Evolutionary conservation across 2,113 vertebrate genomes (phyloP).

Genomic region (Salvelinus fontinalis): DNA sequence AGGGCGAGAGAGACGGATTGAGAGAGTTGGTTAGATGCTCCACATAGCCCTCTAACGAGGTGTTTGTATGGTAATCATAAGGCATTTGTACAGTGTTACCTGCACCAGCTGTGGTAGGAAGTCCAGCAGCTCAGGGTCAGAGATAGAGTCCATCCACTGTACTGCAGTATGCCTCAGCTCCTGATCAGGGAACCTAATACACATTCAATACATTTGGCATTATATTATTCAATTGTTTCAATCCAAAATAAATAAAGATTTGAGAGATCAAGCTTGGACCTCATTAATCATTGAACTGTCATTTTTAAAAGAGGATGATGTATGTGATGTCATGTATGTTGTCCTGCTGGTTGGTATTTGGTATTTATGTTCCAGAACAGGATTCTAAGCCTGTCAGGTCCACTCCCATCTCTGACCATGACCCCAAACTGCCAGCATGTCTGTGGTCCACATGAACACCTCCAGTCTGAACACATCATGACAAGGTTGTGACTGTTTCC

Average conservation of each 20-base stretch:
- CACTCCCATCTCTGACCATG: background rate
- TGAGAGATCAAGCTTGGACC: too few species aligned
- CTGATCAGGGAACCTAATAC: slow-evolving; percentile 90
- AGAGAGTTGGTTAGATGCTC: slow-evolving; percentile 37
- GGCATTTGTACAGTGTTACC: slow-evolving; percentile 67
- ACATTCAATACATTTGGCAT: background rate
- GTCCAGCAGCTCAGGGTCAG: slow-evolving; percentile 89
- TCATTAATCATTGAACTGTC: too few species aligned
- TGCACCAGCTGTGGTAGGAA: slow-evolving; percentile 96
- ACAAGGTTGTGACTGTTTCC: background rate
- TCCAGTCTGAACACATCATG: slow-evolving; percentile 34
- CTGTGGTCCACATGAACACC: background rate
- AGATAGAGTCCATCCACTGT: slow-evolving; percentile 94
- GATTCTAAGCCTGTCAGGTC: too few species aligned
- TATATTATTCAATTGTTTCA: too few species aligned
- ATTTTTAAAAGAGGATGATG: too few species aligned
- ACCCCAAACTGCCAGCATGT: background rate
- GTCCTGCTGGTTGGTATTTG: too few species aligned
- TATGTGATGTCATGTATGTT: too few species aligned
- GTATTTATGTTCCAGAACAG: too few species aligned
- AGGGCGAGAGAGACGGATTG: slow-evolving; percentile 51
- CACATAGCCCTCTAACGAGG: slow-evolving; percentile 52
- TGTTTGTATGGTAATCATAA: too few species aligned
- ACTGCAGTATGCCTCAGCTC: slow-evolving; percentile 92
- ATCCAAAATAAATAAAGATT: too few species aligned